These are phyloP conservation scores for Eretmochelys imbricata DNA, from an alignment of 2,113 vertebrate species.

Conservation along the genomic window DNA sequence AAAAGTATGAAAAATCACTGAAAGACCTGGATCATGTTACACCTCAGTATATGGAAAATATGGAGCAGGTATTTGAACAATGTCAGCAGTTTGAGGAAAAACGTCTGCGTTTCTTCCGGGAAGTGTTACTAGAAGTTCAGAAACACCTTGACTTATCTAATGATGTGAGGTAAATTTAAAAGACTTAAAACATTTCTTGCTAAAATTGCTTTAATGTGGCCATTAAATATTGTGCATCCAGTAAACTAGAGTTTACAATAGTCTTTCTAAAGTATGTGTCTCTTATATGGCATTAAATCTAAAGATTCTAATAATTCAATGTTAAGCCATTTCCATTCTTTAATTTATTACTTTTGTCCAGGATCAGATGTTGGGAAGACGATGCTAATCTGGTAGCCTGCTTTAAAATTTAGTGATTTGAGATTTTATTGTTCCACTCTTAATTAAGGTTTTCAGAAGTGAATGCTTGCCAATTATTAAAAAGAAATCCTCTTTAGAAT, in stretches of 20 bases:
- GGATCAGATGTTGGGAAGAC: not conserved
- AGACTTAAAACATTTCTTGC: not conserved
- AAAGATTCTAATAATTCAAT: not conserved
- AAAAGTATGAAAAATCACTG: constrained; percentile 93
- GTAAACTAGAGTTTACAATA: not conserved
- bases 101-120: constrained; percentile 91
- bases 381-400: not conserved
- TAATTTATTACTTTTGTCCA: not conserved
- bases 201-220: not conserved
- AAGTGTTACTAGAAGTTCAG: constrained; percentile 91
- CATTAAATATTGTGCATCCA: not conserved
- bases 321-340: not conserved
- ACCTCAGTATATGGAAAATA: constrained; percentile 98
- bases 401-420: not conserved
- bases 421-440: not conserved
- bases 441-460: not conserved
- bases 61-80: constrained; percentile 98
- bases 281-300: not conserved
- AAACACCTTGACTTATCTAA: constrained; percentile 95
- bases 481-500: not conserved
- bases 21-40: constrained; percentile 92
- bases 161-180: constrained; percentile 83
- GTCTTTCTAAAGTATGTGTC: not conserved
- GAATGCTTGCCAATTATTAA: not conserved
- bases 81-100: constrained; percentile 97